A percentile compares a stretch with the other conserved stretches of the same genome.
These are phyloP conservation scores for Fratercula arctica DNA, from an alignment of 2,797 vertebrate species.

Conservation along the genomic window DNA sequence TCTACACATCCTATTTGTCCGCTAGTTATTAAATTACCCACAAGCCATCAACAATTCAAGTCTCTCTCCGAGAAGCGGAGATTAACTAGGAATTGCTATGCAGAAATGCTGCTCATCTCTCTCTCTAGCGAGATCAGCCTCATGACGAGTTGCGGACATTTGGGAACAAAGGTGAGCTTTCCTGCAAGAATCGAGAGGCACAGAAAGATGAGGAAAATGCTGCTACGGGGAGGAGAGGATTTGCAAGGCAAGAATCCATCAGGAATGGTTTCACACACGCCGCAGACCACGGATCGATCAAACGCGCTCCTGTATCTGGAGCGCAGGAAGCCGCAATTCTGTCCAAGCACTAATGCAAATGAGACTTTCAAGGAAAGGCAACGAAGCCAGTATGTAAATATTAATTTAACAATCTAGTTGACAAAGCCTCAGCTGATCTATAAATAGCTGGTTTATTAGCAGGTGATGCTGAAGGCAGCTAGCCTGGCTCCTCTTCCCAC, in stretches of 20 bases:
- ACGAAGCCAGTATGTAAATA: slow-evolving; percentile 57
- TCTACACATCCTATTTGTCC: slow-evolving; percentile 60
- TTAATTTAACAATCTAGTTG: slow-evolving; percentile 59
- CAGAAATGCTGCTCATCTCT: slow-evolving; percentile 47
- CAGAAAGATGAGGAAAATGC: background rate
- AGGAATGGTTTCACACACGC: background rate
- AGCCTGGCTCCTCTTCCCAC: slow-evolving; percentile 32
- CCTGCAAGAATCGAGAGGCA: slow-evolving; percentile 33
- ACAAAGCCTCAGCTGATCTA: slow-evolving; percentile 60
- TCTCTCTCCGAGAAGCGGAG: slow-evolving; percentile 56
- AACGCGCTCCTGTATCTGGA: background rate
- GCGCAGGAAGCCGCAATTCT: background rate
- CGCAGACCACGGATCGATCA: background rate
- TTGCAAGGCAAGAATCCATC: slow-evolving; percentile 16
- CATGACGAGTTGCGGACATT: slow-evolving; percentile 20
- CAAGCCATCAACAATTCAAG: slow-evolving; percentile 61
- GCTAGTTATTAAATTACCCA: slow-evolving; percentile 72
- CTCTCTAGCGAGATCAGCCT: slow-evolving; percentile 36
- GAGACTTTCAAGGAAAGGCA: slow-evolving; percentile 52
- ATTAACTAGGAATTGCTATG: slow-evolving; percentile 68
- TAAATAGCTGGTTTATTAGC: slow-evolving; percentile 62
- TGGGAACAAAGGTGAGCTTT: slow-evolving; percentile 60
- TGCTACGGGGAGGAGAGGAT: background rate
- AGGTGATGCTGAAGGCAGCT: slow-evolving; percentile 59
- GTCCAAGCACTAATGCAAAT: slow-evolving; percentile 42